A percentile compares a stretch with the other conserved stretches of the same genome.
Evolutionary conservation across 2,888 invertebrate species (phyloP).

Genomic region (Drosophila neutralis): DNA sequence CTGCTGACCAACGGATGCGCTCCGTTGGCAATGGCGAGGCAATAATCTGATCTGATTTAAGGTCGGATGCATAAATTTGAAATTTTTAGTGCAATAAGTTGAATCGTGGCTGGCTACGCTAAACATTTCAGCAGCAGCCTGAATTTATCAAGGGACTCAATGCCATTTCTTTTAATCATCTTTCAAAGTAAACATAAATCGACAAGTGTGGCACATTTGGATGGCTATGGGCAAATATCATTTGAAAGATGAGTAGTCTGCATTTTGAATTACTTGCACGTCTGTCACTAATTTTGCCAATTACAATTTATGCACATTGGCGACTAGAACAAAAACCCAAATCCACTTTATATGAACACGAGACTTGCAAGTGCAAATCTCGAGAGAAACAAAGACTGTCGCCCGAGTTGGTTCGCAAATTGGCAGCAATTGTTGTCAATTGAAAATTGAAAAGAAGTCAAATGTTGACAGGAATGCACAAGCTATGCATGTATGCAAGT

Average conservation of each 20-base stretch:
- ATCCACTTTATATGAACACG: constrained; percentile 11
- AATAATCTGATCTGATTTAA: background rate
- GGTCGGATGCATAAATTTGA: background rate
- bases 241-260: constrained; percentile 13
- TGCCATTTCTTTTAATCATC: background rate
- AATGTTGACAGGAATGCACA: constrained; percentile 56
- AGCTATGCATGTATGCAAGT: constrained; percentile 16
- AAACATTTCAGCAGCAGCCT: background rate
- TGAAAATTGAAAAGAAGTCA: constrained; percentile 82
- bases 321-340: constrained; percentile 26
- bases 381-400: constrained; percentile 15
- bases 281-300: constrained; percentile 44
- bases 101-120: background rate
- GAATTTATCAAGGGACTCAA: background rate
- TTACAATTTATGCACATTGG: constrained; percentile 60
- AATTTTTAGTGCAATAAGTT: background rate
- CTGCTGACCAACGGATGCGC: constrained; percentile 19
- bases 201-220: background rate
- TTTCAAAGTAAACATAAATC: background rate
- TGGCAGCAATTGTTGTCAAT: constrained; percentile 81
- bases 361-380: constrained; percentile 29
- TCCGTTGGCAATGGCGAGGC: constrained; percentile 19
- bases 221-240: constrained; percentile 7
- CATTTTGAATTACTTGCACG: constrained; percentile 61
- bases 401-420: constrained; percentile 53